Conservation (phyloP, 2,113 vertebrate species). For the Pelusios castaneus region DNA sequence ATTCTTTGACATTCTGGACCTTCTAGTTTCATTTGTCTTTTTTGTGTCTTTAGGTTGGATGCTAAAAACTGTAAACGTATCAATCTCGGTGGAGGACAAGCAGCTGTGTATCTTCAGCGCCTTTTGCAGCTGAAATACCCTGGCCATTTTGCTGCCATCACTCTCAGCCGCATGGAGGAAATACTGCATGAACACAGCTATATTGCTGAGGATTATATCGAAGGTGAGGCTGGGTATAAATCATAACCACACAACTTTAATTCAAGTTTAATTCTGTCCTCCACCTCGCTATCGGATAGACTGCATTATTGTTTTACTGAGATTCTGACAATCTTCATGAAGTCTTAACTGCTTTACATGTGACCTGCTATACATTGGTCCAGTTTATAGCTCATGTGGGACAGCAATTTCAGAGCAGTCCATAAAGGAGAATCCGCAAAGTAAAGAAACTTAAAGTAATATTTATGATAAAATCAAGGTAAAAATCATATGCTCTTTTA, state of each 20-base stretch:
- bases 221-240: conserved; percentile 76
- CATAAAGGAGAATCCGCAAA: neutral
- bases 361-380: neutral
- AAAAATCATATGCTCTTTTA: neutral
- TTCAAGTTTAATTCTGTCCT: neutral
- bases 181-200: conserved; percentile 96
- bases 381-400: neutral
- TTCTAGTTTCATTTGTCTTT: neutral
- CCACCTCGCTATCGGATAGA: fast-evolving
- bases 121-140: conserved; percentile 98
- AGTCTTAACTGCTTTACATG: neutral
- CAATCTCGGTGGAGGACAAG: conserved; percentile 93
- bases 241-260: fast-evolving
- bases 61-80: conserved; percentile 92
- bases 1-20: neutral
- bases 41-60: conserved; percentile 82
- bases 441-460: neutral
- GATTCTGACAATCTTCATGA: neutral
- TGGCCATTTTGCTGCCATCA: conserved; percentile 89
- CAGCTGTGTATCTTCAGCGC: conserved; percentile 91
- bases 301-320: fast-evolving
- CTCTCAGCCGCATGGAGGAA: conserved; percentile 95
- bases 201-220: conserved; percentile 87
- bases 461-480: neutral
- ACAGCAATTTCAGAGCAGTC: neutral